Conservation (phyloP, 2,797 vertebrate genomes). For the Cossypha caffra region DNA sequence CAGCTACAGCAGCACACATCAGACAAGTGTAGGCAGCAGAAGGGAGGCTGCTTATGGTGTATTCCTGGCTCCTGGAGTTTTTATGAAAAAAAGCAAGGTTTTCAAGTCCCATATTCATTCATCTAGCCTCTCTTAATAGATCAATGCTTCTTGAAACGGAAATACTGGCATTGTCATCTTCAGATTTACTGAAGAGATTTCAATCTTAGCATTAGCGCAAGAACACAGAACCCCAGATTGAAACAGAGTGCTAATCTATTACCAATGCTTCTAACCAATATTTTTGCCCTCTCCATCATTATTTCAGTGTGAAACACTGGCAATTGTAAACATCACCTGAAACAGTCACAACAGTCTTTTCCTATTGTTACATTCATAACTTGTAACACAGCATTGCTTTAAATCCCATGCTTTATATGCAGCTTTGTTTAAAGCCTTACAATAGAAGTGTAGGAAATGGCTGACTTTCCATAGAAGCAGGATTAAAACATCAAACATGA, state of each 20-base stretch:
- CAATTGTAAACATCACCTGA: neutral
- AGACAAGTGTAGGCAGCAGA: fast-evolving
- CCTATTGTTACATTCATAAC: constrained; percentile 4
- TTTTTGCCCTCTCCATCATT: neutral
- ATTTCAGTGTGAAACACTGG: neutral
- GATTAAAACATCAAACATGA: constrained; percentile 45
- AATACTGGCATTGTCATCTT: neutral
- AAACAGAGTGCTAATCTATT: neutral
- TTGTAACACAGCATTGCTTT: constrained; percentile 19
- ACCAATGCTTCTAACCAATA: neutral
- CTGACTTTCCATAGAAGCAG: constrained; percentile 1
- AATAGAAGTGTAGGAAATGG: constrained; percentile 7
- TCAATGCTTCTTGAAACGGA: neutral
- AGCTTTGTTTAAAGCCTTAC: constrained; percentile 12
- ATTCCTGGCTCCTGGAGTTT: neutral
- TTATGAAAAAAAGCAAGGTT: neutral
- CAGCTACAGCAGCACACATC: neutral
- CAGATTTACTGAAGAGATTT: neutral
- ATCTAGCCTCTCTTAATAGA: neutral
- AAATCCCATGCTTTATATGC: neutral
- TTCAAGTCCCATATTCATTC: neutral
- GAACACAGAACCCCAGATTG: neutral
- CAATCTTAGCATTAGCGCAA: neutral
- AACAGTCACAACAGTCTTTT: neutral
- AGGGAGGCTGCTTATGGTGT: fast-evolving